Evolutionary conservation across 2,797 vertebrate genomes (phyloP).

Genomic region (Chaetophractus vellerosus): DNA sequence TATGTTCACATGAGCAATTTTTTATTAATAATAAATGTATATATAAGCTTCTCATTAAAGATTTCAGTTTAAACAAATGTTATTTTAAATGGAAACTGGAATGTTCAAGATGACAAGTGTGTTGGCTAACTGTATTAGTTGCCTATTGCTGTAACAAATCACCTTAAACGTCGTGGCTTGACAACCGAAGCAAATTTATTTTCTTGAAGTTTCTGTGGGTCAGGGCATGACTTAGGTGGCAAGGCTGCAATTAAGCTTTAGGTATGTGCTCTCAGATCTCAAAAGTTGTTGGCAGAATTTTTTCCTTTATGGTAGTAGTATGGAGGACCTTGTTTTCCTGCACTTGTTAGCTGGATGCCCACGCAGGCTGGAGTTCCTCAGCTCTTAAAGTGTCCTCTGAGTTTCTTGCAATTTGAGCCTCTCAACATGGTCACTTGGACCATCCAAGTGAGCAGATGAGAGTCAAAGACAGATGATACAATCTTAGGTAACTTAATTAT

Average conservation of each 20-base stretch:
- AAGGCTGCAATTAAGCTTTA: too few species aligned
- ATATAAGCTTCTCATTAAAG: not conserved
- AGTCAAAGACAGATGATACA: not conserved
- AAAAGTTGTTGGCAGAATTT: not conserved
- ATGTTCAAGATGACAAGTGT: not conserved
- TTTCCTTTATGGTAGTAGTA: not conserved
- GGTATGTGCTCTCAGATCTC: not conserved
- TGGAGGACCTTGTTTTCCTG: not conserved
- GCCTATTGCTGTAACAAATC: not conserved
- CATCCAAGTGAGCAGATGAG: not conserved
- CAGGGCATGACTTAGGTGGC: not conserved
- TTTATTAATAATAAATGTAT: too few species aligned
- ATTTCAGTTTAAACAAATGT: not conserved
- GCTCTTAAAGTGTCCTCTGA: not conserved
- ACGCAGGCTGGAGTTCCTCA: not conserved
- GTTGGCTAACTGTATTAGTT: not conserved
- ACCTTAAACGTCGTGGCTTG: not conserved
- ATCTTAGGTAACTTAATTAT: not conserved
- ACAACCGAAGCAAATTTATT: too few species aligned
- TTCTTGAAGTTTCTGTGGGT: not conserved
- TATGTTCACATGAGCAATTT: too few species aligned
- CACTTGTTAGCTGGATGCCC: not conserved
- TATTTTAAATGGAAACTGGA: not conserved
- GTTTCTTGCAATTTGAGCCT: not conserved
- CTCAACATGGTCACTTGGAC: not conserved